Base-by-base conservation (phyloP, 1,140 invertebrate genomes). In the Bombus waltoni region DNA sequence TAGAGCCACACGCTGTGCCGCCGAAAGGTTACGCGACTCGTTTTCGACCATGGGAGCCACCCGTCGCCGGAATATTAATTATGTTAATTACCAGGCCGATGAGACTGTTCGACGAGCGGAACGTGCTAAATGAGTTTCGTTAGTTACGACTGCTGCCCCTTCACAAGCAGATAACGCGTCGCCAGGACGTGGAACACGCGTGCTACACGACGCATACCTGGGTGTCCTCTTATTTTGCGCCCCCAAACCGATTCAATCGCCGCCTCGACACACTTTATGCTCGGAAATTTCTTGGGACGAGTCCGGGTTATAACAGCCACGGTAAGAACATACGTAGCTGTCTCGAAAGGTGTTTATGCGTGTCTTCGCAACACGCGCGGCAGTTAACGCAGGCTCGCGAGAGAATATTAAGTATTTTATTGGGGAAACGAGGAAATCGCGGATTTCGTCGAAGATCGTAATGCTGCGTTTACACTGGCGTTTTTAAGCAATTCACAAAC, bases 1-100 rank as follows among this genome's bases (percentile, higher is more conserved):
- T 91, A 93, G 85, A 91, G 78, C 90, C 90, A 90, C 93, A 92
- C 85, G 91, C 92, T 93, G 92, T 78, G 93, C 87, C 73, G 83
- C 70, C 74, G 32, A 88, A 88, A 90, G 85, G 53, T 78, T 88
- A 73, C 79, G 84, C 88, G 66, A 80, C 80, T 87, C 82, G 91
- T 91, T 87, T 82, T 76, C 76, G 80, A 76, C 92, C 89, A 86
- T 90, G 89, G 92, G 92, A 93, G 92, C 90, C 83, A 90, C 89
- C 93, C 93, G 92, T 92, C 91, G 89, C 76, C 81, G 84, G 62
- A 83, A 85, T 91, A 90, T 91, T 88, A 89, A 91, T 90, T 90
- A 90, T 88, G 87, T 88, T 90, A 90, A 90, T 90, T 90, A 90
- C 80, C 44, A 71, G 66, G 9, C 73, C 81, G 84, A 87, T 81